These are phyloP conservation scores for Biston betularia DNA, from an alignment of 2,888 invertebrate genomes.

Conservation along the genomic window DNA sequence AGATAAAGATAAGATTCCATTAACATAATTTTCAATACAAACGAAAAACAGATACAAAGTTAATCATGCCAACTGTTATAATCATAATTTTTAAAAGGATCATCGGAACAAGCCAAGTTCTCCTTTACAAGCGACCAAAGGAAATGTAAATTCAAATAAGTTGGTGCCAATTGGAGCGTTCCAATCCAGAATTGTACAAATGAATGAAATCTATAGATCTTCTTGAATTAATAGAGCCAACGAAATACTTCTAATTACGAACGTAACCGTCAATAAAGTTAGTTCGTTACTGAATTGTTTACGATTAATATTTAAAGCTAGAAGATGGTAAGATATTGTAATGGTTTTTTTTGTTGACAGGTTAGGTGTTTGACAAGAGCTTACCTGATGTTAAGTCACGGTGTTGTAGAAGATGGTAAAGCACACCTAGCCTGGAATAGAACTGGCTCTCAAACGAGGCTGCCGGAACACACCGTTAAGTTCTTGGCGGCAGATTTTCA, in stretches of 20 bases:
- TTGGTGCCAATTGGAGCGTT: conserved; percentile 30
- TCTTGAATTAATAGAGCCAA: conserved; percentile 16
- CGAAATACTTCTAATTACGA: conserved; percentile 7
- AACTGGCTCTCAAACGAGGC: too few relatives aligned
- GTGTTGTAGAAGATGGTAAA: too few relatives aligned
- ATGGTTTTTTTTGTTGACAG: too few relatives aligned
- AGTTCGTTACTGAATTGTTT: background rate
- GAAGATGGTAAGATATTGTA: background rate
- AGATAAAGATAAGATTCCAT: conserved; percentile 3
- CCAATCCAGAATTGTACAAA: conserved; percentile 21
- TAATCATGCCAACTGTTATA: conserved; percentile 22
- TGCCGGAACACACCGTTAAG: too few relatives aligned
- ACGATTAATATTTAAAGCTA: background rate
- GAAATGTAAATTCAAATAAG: conserved; percentile 38
- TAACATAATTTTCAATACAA: conserved; percentile 5
- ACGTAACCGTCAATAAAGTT: background rate
- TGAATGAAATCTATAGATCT: conserved; percentile 18
- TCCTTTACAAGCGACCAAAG: conserved; percentile 31
- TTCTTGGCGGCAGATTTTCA: too few relatives aligned
- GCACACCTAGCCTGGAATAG: too few relatives aligned
- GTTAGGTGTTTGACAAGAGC: too few relatives aligned
- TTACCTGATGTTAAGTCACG: too few relatives aligned
- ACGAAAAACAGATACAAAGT: conserved; percentile 11
- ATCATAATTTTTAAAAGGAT: conserved; percentile 23
- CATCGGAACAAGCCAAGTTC: conserved; percentile 25